Evolutionary conservation across 1,140 invertebrate species (phyloP).

Genomic region (Luehdorfia chinensis): DNA sequence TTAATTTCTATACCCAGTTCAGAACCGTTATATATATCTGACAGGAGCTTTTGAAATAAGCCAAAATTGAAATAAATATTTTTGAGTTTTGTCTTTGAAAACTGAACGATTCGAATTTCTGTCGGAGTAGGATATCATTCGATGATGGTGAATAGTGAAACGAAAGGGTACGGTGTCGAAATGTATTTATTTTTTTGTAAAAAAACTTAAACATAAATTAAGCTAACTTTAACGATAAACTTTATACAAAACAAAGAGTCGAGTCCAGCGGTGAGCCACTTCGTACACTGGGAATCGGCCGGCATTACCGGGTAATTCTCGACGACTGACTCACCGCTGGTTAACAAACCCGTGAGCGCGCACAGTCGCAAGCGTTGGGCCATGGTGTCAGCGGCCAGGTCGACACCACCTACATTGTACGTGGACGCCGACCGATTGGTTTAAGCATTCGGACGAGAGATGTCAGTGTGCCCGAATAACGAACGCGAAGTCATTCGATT

Average conservation of each 20-base stretch:
- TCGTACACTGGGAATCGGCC: slow-evolving; percentile 35
- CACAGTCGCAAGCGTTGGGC: slow-evolving; percentile 71
- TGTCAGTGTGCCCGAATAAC: slow-evolving; percentile 48
- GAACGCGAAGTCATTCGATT: slow-evolving; percentile 32
- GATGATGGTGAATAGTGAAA: no score
- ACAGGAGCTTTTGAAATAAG: no score
- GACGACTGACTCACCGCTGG: slow-evolving; percentile 60
- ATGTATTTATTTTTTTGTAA: slow-evolving; percentile 73
- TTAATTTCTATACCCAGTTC: no score
- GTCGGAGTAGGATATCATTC: no score
- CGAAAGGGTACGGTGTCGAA: slow-evolving; percentile 62
- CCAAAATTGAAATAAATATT: no score
- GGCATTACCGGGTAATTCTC: no score
- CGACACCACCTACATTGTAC: slow-evolving; percentile 74
- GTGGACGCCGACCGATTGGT: slow-evolving; percentile 40
- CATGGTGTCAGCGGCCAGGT: slow-evolving; percentile 39
- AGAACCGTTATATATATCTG: no score
- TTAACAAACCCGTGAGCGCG: slow-evolving; percentile 60
- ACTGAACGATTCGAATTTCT: no score
- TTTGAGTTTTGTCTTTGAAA: no score
- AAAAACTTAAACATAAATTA: slow-evolving; percentile 65
- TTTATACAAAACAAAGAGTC: slow-evolving; percentile 69
- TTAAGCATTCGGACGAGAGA: slow-evolving; percentile 48
- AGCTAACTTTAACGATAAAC: slow-evolving; percentile 67
- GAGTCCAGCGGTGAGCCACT: slow-evolving; percentile 61